Evolutionary conservation across 2,797 vertebrate species (phyloP), one percentile per base, ranked within the genome.

Genomic region (Lophius americanus): DNA sequence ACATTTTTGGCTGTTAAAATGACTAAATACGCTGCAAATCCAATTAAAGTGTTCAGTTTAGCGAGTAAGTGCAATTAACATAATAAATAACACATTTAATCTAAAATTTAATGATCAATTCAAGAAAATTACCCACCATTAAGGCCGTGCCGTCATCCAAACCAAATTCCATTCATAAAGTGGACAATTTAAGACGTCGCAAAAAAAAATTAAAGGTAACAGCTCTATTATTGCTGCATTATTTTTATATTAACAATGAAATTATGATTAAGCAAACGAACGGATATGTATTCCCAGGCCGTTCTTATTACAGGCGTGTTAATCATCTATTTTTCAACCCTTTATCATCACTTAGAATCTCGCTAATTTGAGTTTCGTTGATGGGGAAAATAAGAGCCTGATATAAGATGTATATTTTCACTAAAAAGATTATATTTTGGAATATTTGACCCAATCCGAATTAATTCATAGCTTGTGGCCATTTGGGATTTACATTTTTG

Each of bases 371-470:
- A 7, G 39, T 11, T 48, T 55, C 6, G 4, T 0, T 1, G 0
- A 36, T 3, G 3, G 44, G 47, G 43, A 39, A 14, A 60, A 36
- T 23, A 37, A 2, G 23, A 23, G 1, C 0, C 12, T 0, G 3
- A 4, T 5, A 8, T 2, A 38, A 65, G 44, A 72, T 0, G 1
- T 2, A 0, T 0, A 3, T 37, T 64, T 59, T 14, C 2, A 9
- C 3, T 1, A 3, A 14, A 35, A 44, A 0, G 7, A 0, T 0
- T 0, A 1, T 1, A 6, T 13, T 2, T 35, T 8, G 2, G 0
- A 10, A 14, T 6, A 3, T 68, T 43, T 13, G 14, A 46, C 2
- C 4, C 0, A 33, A 2, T 4, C 75, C 75, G 75, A 84, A 67
- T 52, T 52, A 0, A 46, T 60, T 3, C 11, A 2, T 4, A 0